phyloP scores from a whole-genome alignment of 1,140 invertebrate genomes.

The Papilio polytes region DNA sequence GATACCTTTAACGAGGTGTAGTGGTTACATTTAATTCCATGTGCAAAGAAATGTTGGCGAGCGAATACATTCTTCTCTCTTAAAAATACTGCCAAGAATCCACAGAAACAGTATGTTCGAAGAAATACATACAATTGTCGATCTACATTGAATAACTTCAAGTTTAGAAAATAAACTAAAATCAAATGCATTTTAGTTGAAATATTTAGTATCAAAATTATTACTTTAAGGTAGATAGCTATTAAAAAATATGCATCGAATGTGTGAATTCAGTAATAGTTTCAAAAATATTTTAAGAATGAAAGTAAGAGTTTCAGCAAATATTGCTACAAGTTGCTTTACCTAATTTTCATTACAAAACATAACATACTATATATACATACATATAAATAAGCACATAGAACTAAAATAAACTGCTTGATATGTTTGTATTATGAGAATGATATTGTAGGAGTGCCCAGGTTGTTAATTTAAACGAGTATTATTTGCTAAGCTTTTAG shows the following conservation, averaged over 20 bases:
- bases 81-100: constrained; percentile 19
- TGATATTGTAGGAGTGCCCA: not conserved
- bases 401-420: not conserved
- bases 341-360: not conserved
- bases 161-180: not conserved
- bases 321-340: too few relatives aligned
- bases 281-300: too few relatives aligned
- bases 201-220: too few relatives aligned
- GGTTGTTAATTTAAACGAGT: constrained; percentile 11
- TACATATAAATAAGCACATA: not conserved
- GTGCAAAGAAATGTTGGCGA: constrained; percentile 30
- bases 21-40: constrained; percentile 36
- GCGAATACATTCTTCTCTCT: constrained; percentile 13
- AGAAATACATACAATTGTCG: constrained; percentile 1
- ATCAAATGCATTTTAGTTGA: not conserved
- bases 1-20: constrained; percentile 27
- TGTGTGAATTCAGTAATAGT: too few relatives aligned
- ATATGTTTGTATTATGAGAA: not conserved
- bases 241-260: too few relatives aligned
- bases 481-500: constrained; percentile 21
- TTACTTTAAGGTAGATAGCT: too few relatives aligned
- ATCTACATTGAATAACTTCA: not conserved
- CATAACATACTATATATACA: not conserved
- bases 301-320: too few relatives aligned
- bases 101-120: not conserved